Conservation (phyloP, 2,888 invertebrate species). For the Cerceris ruficornis region DNA sequence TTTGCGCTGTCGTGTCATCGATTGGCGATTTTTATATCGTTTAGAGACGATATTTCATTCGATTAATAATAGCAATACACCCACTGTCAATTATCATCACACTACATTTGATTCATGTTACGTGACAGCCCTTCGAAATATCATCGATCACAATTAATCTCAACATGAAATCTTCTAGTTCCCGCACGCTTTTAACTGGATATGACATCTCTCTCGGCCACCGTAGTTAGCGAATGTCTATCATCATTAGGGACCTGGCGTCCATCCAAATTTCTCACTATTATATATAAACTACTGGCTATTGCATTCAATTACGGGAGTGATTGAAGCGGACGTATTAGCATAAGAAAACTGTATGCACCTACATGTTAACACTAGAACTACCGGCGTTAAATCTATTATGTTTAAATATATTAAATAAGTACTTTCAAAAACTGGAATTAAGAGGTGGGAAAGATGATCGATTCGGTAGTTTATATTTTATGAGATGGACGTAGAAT, state of each 20-base stretch:
- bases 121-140: conserved; percentile 32
- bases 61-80: neutral
- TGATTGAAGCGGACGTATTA: conserved; percentile 12
- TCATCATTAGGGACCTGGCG: conserved; percentile 71
- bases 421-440: too few species aligned
- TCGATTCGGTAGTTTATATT: too few species aligned
- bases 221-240: conserved; percentile 63
- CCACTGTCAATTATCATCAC: too few species aligned
- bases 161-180: conserved; percentile 18
- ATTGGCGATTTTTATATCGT: neutral
- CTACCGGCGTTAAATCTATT: too few species aligned
- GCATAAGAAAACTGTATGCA: too few species aligned
- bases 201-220: conserved; percentile 64
- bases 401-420: too few species aligned
- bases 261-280: conserved; percentile 65
- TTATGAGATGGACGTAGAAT: too few species aligned
- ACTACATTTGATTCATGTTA: conserved; percentile 22
- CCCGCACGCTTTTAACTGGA: conserved; percentile 46
- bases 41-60: neutral
- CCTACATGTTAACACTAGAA: too few species aligned
- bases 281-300: conserved; percentile 35
- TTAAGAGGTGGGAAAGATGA: too few species aligned
- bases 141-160: conserved; percentile 54
- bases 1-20: neutral
- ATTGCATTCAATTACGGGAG: conserved; percentile 22